These are phyloP conservation scores for Lycodopsis pacificus DNA, from an alignment of 2,797 vertebrate genomes.

Conservation along the genomic window DNA sequence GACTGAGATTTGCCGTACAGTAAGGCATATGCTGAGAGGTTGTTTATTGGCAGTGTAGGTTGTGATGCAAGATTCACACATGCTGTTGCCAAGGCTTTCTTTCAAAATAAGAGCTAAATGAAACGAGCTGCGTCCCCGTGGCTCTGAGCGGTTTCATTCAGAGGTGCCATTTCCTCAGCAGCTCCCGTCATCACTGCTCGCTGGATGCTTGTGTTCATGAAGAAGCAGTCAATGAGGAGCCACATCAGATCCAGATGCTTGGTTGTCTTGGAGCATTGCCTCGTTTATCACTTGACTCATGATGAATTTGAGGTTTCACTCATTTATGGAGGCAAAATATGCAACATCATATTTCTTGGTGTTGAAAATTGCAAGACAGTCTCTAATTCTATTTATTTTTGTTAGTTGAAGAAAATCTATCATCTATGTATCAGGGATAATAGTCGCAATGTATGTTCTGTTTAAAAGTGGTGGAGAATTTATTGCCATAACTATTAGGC, in stretches of 20 bases:
- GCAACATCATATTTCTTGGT: not conserved
- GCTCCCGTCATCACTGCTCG: slow-evolving; percentile 43
- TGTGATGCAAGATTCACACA: slow-evolving; percentile 45
- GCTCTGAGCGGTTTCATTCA: slow-evolving; percentile 46
- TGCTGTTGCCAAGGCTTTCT: slow-evolving; percentile 58
- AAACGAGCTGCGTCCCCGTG: not conserved
- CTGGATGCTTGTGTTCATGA: slow-evolving; percentile 6
- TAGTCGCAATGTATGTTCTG: not conserved
- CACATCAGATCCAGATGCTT: not conserved
- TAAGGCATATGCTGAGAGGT: slow-evolving; percentile 56
- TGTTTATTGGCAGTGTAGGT: slow-evolving; percentile 45
- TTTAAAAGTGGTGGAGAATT: not conserved
- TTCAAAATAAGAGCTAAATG: slow-evolving; percentile 33
- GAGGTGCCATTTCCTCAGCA: slow-evolving; percentile 42
- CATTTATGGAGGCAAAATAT: not conserved
- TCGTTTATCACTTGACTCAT: not conserved
- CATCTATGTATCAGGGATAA: not conserved
- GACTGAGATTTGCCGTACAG: slow-evolving; percentile 26
- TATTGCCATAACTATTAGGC: not conserved
- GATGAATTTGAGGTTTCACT: not conserved
- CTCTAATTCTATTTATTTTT: not conserved
- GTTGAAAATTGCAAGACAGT: not conserved
- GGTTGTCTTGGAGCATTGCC: not conserved
- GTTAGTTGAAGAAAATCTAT: not conserved
- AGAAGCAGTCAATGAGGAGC: not conserved